Base-by-base conservation (phyloP, 2,113 vertebrate genomes). In the Chloroceryle aenea region DNA sequence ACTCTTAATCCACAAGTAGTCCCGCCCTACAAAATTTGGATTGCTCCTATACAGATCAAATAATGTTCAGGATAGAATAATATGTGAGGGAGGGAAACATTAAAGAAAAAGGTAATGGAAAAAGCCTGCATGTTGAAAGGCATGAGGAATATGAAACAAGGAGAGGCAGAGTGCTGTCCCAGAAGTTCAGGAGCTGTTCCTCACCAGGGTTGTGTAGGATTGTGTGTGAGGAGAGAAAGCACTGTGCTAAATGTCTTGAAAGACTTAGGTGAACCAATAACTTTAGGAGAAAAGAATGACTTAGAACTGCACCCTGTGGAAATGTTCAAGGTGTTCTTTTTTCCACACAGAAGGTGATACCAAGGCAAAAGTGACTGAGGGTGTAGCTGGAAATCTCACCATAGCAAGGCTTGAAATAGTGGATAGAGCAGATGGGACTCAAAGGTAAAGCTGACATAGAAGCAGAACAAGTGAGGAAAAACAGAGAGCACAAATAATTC, bases 101-200 rank as follows among this genome's bases (percentile, higher is more conserved):
- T 77, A 81, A 86, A 86, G 89, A 93, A 84, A 38, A 23, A 90
- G 79, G 75, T 92, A 90, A 90, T 77, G 83, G 84, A 58, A 92
- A 94, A 91, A 82, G 77, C 9, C 6, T 55, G n/a, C 77, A 8
- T 75, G 34, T 81, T 95, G 73, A 86, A 93, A 88, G 26, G 38
- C 72, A 55, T 80, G 69, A 88, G 86, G 55, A 95, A 84, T 81
- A 86, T 1, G 5, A 86, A 93, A 84, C 45, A 86, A 91, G 77
- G 89, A 73, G 72, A 92, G 50, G 47, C 45, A 61, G 61, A 90
- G 26, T 78, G 47, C 66, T 84, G 45, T 87, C 69, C 47, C 64
- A 93, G 68, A 74, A 50, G 20, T 86, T 81, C 32, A 47, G 56
- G 38, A 80, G 42, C 78, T 92, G 83, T 95, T 94, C 94, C 42